phyloP scores from a whole-genome alignment of 2,797 vertebrate genomes.

The Oceanodroma leucorhoa region DNA sequence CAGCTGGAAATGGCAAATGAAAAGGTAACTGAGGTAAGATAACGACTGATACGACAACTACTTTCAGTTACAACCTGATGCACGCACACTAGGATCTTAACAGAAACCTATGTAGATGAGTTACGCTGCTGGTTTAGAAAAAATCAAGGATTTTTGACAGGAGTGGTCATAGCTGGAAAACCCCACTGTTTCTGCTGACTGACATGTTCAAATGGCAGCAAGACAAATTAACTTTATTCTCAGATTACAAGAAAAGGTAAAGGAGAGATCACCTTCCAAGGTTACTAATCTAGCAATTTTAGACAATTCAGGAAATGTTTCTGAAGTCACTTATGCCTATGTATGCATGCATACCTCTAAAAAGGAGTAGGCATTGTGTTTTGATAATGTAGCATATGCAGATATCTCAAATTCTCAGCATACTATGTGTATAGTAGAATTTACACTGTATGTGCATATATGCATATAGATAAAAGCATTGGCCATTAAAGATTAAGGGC shows the following conservation, averaged over 20 bases:
- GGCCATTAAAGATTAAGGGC: background rate
- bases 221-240: background rate
- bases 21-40: constrained; percentile 84
- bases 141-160: background rate
- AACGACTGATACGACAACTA: background rate
- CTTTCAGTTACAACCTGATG: background rate
- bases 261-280: background rate
- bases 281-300: background rate
- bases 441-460: background rate
- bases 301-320: background rate
- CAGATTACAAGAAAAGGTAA: background rate
- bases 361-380: background rate
- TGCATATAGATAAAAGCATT: background rate
- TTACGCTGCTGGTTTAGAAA: background rate
- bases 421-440: background rate
- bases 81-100: background rate
- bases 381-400: background rate
- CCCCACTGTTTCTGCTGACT: background rate
- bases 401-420: background rate
- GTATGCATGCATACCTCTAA: background rate
- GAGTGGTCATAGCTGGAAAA: background rate
- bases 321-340: background rate
- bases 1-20: constrained; percentile 84
- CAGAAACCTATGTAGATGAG: constrained; percentile 16
- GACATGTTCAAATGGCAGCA: background rate